Base-by-base conservation (phyloP, 2,888 invertebrate genomes). In the Troides helena region DNA sequence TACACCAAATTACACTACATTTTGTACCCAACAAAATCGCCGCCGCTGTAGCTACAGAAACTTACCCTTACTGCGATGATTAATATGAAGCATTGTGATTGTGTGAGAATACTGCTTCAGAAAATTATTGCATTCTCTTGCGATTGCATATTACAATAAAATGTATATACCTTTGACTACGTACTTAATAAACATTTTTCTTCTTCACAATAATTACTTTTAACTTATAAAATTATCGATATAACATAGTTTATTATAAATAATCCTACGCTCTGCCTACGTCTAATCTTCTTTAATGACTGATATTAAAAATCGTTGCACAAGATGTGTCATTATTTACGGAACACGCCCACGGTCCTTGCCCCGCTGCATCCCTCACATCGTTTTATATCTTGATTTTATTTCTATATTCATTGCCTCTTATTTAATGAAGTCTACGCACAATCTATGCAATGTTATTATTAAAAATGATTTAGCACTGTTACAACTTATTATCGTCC, bases 381-480 rank as follows among this genome's bases (percentile, higher is more conserved):
- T 30, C 67, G 65, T 70, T 74, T 72, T 73, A 74, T 71, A 67
- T 65, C 64, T 59, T 68, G 58, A 69, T 77, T 77, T 75, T 76
- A 80, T 79, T 79, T 74, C 73, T 81, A 80, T 78, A 78, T 79
- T 80, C 81, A 77, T 80, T 78, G 69, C 74, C 71, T 73, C 72
- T 76, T 76, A 76, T 80, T 81, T 84, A 82, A 85, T 86, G 86
- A 82, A 80, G 79, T 81, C 72, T 80, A 72, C 77, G 86, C 87
- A 90, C 87, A 86, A 81, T 85, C 81, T 74, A 76, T 74, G 73
- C 73, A 76, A 75, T 78, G 85, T 83, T 81, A 82, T 86, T 85
- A 88, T 89, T 82, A 82, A 82, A 79, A 75, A 74, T 79, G 76
- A 78, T 76, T 77, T 80, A 82, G 81, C 82, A 85, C 84, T 83